Evolutionary conservation across 1,140 invertebrate species (phyloP), one percentile per base, ranked within the genome.

Genomic region (Stenopsyche tienmushanensis): DNA sequence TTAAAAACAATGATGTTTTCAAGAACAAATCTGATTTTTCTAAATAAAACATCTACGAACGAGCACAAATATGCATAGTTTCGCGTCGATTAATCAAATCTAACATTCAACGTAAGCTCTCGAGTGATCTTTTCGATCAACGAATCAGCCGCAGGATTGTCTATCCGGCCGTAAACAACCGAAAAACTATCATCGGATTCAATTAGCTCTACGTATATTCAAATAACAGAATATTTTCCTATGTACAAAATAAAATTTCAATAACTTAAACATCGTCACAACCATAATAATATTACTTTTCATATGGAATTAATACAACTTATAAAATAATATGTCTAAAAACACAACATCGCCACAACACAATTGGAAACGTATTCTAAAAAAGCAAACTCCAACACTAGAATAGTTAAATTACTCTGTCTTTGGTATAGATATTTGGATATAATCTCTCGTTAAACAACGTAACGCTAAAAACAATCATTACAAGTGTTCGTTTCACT

Each of bases 261-360:
- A 29, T 15, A 57, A 57, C 9, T 7, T 47, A 47, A 60, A 8
- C 26, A 45, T 25, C 26, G 17, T 60, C 58, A 60, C 58, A 60
- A 60, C 58, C 58, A 24, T 60, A 60, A n/a, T n/a, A n/a, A n/a
- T n/a, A 60, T 47, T 47, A 60, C 49, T 13, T 25, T 60, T 60
- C 23, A 18, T 49, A 21, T 47, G 58, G 58, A 49, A 60, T 60
- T 15, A 47, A 60, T 18, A 25, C n/a, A 59, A 29, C 13, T 59
- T 15, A 21, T 41, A n/a, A n/a, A n/a, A n/a, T 50, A 10, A 25
- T 21, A 52, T 25, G 18, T 8, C 15, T 52, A 52, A 20, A 49
- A 15, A 15, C 9, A 49, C 45, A 49, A 49, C 23, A 49, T 20
- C 9, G 23, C 18, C 23, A 49, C 2, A 20, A 17, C 1, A 17